phyloP scores from a whole-genome alignment of 2,113 vertebrate genomes.

The Notothenia rossii region DNA sequence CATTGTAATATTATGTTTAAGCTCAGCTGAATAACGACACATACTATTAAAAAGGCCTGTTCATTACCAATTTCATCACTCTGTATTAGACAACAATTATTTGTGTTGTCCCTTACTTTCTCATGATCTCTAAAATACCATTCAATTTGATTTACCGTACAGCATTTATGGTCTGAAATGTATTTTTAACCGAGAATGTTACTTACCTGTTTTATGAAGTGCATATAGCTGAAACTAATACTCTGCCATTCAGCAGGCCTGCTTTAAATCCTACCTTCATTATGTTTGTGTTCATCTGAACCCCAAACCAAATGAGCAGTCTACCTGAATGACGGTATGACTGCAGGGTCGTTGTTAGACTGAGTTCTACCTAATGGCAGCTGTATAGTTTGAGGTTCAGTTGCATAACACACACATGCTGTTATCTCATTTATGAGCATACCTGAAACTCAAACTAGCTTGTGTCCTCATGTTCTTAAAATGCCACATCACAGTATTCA shows the following conservation, averaged over 20 bases:
- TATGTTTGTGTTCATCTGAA: not conserved
- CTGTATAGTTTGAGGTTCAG: not conserved
- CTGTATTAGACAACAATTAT: not conserved
- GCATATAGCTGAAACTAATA: not conserved
- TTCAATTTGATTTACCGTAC: not conserved
- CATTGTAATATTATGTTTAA: not conserved
- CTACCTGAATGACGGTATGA: not conserved
- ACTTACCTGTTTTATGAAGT: not conserved
- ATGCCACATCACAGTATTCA: not conserved
- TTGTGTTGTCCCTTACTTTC: not conserved
- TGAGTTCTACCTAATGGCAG: not conserved
- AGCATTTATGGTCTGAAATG: not conserved
- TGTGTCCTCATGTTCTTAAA: not conserved
- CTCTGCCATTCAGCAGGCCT: too few relatives aligned
- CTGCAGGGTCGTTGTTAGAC: too few relatives aligned
- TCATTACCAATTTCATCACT: not conserved
- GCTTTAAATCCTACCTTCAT: too few relatives aligned
- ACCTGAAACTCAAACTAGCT: not conserved
- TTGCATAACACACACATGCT: slow-evolving; percentile 14
- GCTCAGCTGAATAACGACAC: not conserved
- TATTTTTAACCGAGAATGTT: not conserved
- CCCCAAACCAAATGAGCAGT: not conserved
- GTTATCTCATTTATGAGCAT: slow-evolving; percentile 21
- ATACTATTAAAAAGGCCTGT: not conserved
- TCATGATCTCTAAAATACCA: not conserved